A percentile compares a stretch with the other conserved stretches of the same genome.
Evolutionary conservation across 2,888 invertebrate genomes (phyloP).

Genomic region (Apotomis turbidana): DNA sequence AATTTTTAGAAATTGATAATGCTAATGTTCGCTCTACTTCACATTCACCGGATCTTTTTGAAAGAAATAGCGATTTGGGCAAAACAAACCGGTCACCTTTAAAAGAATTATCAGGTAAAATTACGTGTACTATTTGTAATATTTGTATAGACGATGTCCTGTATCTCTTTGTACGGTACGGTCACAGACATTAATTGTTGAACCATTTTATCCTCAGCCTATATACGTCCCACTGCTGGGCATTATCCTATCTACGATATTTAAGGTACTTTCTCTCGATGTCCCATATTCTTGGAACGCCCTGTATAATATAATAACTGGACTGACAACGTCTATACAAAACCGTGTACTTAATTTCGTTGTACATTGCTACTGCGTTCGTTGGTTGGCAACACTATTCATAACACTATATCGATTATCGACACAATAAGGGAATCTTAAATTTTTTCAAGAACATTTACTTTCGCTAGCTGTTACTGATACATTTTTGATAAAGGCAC

Average conservation of each 20-base stretch:
- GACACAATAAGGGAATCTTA: conserved; percentile 1
- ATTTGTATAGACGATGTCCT: conserved; percentile 3
- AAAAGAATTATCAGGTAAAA: conserved; percentile 3
- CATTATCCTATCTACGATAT: neutral
- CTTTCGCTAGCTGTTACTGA: conserved; percentile 1
- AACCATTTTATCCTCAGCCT: conserved; percentile 2
- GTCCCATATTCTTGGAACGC: conserved; percentile 3
- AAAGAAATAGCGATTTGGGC: neutral
- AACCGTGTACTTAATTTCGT: conserved; percentile 2
- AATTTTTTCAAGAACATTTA: neutral
- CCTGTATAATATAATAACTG: conserved; percentile 3
- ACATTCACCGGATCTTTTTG: conserved; percentile 2
- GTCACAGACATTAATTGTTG: conserved; percentile 2
- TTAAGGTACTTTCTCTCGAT: neutral
- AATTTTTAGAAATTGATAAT: neutral
- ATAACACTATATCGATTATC: neutral
- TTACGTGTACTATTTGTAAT: conserved; percentile 3
- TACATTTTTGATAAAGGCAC: neutral
- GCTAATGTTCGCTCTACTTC: neutral
- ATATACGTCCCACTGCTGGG: neutral
- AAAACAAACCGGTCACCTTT: conserved; percentile 3
- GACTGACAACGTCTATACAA: neutral
- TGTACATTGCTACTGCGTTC: conserved; percentile 7
- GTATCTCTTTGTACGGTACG: neutral
- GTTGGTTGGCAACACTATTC: neutral